These are phyloP conservation scores for Thinocorus orbignyianus DNA, from an alignment of 2,113 vertebrate genomes.

Conservation along the genomic window DNA sequence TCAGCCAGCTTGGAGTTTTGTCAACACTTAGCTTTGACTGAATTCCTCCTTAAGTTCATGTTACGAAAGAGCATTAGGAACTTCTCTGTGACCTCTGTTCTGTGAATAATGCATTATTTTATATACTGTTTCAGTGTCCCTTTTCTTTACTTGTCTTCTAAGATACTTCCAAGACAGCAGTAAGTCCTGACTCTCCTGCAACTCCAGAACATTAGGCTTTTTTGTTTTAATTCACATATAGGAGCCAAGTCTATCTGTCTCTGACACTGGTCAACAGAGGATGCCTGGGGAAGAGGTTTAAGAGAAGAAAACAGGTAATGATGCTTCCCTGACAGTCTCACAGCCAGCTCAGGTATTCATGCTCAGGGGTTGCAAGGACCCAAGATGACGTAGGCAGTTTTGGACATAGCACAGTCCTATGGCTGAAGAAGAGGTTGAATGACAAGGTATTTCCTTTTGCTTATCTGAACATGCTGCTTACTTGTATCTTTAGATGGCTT, in stretches of 20 bases:
- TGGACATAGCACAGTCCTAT: not conserved
- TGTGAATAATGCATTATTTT: not conserved
- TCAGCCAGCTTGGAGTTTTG: not conserved
- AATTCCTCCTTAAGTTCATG: not conserved
- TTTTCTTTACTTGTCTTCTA: not conserved
- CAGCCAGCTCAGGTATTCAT: not conserved
- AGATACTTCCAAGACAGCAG: not conserved
- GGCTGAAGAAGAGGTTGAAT: not conserved
- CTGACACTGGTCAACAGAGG: not conserved
- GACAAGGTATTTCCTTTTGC: not conserved
- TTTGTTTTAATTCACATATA: not conserved
- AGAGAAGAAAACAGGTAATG: not conserved
- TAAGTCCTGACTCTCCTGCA: not conserved
- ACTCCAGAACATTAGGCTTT: not conserved
- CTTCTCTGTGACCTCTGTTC: not conserved
- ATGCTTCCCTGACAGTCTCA: not conserved
- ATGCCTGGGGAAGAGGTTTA: not conserved
- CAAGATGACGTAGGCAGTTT: not conserved
- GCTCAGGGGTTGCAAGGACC: not conserved
- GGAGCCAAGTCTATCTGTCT: not conserved
- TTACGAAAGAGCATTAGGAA: not conserved
- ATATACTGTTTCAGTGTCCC: not conserved
- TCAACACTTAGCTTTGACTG: not conserved
- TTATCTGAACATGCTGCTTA: not conserved
- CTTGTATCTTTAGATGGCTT: not conserved